A percentile compares a stretch with the other conserved stretches of the same genome.
phyloP scores from a whole-genome alignment of 1,140 invertebrate genomes.

The Coelopa frigida region DNA sequence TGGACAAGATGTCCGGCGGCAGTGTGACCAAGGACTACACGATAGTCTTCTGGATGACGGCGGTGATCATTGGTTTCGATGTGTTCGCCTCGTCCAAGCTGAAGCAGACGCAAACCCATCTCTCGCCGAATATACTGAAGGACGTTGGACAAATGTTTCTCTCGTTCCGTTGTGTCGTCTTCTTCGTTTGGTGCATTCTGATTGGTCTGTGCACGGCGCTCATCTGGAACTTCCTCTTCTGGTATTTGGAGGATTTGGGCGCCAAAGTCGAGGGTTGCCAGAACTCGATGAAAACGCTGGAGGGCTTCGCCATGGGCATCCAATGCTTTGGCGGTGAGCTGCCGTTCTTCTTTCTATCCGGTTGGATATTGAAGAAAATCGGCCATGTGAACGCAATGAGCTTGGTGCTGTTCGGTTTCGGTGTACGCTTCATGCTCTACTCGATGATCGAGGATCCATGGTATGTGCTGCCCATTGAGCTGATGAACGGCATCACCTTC shows the following conservation, averaged over 20 bases:
- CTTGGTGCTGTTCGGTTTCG: constrained; percentile 67
- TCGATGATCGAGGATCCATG: constrained; percentile 73
- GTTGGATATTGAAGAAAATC: constrained; percentile 68
- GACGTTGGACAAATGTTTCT: constrained; percentile 58
- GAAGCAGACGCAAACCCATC: constrained; percentile 53
- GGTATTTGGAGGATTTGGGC: constrained; percentile 65
- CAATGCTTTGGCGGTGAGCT: constrained; percentile 83
- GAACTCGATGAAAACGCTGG: constrained; percentile 66
- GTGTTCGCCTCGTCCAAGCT: constrained; percentile 58
- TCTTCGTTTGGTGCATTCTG: constrained; percentile 69
- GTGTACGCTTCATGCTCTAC: constrained; percentile 72
- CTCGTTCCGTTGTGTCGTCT: constrained; percentile 58
- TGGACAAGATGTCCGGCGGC: constrained; percentile 62
- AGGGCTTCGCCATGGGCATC: constrained; percentile 69
- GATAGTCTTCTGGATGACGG: constrained; percentile 67
- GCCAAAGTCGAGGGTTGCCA: constrained; percentile 47
- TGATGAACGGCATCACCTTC: constrained; percentile 80
- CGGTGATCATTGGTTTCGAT: constrained; percentile 60
- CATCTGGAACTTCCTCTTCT: constrained; percentile 84
- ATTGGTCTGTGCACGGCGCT: constrained; percentile 78
- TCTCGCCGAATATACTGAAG: constrained; percentile 55
- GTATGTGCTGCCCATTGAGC: constrained; percentile 75
- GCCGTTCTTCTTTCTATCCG: constrained; percentile 80
- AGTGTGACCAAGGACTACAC: constrained; percentile 64
- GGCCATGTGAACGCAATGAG: constrained; percentile 79